Conservation (phyloP, 1,140 invertebrate species). For the Lepidurus packardi region DNA sequence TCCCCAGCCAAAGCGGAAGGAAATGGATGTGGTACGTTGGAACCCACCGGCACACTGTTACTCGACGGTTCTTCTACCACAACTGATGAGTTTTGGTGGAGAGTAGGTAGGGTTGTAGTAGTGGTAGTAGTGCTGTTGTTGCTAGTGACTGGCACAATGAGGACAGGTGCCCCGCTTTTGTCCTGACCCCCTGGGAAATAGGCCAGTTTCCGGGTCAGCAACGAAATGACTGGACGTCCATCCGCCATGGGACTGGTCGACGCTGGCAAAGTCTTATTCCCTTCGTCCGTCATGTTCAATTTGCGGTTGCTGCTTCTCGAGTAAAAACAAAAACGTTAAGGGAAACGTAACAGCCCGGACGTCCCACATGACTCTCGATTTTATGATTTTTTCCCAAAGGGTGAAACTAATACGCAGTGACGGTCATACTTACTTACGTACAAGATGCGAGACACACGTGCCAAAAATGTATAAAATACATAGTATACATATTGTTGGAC, state of each 20-base stretch:
- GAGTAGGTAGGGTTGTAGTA: background rate
- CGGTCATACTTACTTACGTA: background rate
- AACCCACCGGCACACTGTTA: conserved; percentile 2
- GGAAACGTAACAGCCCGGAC: background rate
- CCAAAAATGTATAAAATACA: background rate
- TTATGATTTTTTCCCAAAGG: background rate
- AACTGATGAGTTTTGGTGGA: background rate
- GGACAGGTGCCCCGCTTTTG: conserved; percentile 55
- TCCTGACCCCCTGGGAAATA: conserved; percentile 57
- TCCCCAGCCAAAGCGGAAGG: background rate
- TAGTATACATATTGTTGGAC: too few species aligned
- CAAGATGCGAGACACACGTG: background rate
- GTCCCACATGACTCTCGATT: conserved; percentile 6
- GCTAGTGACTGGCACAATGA: conserved; percentile 52
- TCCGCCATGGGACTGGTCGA: background rate
- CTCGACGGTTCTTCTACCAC: conserved; percentile 6
- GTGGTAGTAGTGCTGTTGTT: background rate
- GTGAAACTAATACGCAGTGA: background rate
- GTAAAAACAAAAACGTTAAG: background rate
- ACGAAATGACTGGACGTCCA: conserved; percentile 6
- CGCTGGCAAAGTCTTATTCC: background rate
- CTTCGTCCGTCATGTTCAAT: background rate
- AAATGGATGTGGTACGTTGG: background rate
- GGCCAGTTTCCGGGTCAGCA: conserved; percentile 39
- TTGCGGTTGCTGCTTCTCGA: background rate